These are phyloP conservation scores for Meriones psammophilus DNA, from an alignment of 2,797 vertebrate species.

Conservation along the genomic window DNA sequence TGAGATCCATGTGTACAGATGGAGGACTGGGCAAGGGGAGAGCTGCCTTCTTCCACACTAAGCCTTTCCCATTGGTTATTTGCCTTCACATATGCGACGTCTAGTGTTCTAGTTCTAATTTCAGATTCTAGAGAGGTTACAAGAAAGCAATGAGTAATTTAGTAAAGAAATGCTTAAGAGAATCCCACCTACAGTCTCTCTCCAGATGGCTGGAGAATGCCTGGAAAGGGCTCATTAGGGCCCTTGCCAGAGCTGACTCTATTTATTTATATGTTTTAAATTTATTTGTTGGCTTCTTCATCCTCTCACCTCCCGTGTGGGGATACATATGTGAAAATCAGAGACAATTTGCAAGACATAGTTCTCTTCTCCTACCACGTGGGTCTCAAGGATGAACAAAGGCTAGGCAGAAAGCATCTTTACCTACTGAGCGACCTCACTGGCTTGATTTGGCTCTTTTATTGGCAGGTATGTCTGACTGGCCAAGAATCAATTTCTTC, in stretches of 20 bases:
- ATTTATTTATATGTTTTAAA: not conserved
- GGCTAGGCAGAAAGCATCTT: not conserved
- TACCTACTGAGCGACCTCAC: not conserved
- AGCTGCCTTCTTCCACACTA: not conserved
- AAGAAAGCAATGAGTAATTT: not conserved
- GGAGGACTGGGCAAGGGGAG: not conserved
- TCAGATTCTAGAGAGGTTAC: constrained; percentile 4
- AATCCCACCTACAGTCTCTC: not conserved
- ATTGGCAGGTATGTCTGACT: not conserved
- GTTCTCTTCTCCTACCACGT: not conserved
- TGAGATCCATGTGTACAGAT: not conserved
- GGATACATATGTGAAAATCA: not conserved
- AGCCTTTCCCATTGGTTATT: not conserved
- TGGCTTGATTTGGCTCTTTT: not conserved
- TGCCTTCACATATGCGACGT: not conserved
- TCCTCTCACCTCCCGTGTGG: not conserved
- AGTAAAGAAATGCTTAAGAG: not conserved
- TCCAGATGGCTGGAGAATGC: not conserved
- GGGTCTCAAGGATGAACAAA: not conserved
- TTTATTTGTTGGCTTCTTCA: not conserved
- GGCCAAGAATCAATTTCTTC: not conserved
- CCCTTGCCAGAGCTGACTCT: not conserved
- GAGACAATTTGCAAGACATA: not conserved
- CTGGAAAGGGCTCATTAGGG: not conserved
- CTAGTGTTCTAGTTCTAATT: not conserved